Evolutionary conservation across 2,113 vertebrate genomes (phyloP), one percentile per base, ranked within the genome.

Genomic region (Aphyosemion australe): DNA sequence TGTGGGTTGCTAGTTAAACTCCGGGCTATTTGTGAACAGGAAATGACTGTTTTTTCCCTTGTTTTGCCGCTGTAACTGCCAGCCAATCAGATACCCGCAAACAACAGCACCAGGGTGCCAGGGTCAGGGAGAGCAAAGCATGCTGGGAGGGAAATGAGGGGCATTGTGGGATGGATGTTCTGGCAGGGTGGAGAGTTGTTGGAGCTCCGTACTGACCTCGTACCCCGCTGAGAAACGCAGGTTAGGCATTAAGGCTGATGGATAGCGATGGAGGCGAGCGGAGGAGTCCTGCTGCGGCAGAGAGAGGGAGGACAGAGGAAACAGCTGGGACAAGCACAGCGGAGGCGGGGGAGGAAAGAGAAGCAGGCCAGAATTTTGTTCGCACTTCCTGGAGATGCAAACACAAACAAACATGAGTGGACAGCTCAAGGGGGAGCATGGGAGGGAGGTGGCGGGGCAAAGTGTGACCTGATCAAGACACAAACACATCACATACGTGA

Each of bases 141-240:
- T 71, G 86, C 87, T 87, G 86, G 76, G 76, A 81, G 74, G 84
- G 87, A 89, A 88, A 86, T 80, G 75, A 82, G 84, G 75, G 80
- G 63, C 79, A 88, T 86, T 85, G 87, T 85, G 70, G 79, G 66
- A 87, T 80, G 74, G 82, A 84, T 90, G 85, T 84, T 83, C 65
- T 77, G 72, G 69, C 80, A 72, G 80, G 81, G 70, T 55, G 75
- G 79, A 78, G 65, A 75, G 79, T 79, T 72, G 82, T 78, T 45
- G 71, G 72, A 70, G 72, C 61, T 50, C 72, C 41, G 47, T 59
- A 72, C 74, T 46, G 64, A 80, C 76, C 79, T 65, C 4, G 10
- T 54, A 53, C 74, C 88, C 83, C 13, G 72, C 81, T 71, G 86
- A 72, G 79, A 48, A 76, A 60, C 32, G 69, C 72, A 69, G 82